A percentile compares a stretch with the other conserved stretches of the same genome.
These are phyloP conservation scores for Numenius phaeopus DNA, from an alignment of 2,797 vertebrate genomes.

Conservation along the genomic window DNA sequence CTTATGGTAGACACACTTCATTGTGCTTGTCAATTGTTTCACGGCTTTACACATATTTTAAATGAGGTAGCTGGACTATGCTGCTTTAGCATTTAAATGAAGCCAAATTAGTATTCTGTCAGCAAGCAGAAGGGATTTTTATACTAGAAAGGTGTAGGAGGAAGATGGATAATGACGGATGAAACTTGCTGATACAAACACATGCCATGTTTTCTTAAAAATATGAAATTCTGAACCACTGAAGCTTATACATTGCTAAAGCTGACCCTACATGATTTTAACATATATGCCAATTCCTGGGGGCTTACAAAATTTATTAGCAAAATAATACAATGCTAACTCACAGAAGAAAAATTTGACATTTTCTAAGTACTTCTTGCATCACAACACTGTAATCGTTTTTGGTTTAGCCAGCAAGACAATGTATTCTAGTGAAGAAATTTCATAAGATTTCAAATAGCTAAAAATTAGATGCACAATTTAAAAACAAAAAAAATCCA, in stretches of 20 bases:
- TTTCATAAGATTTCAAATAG: slow-evolving; percentile 17
- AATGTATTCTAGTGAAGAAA: neutral
- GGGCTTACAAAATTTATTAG: neutral
- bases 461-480: neutral
- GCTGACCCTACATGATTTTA: slow-evolving; percentile 4
- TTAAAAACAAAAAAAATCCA: neutral
- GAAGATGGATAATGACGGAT: slow-evolving; percentile 54
- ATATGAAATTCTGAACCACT: slow-evolving; percentile 16
- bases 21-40: slow-evolving; percentile 58
- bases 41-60: slow-evolving; percentile 52
- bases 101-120: slow-evolving; percentile 70
- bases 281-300: neutral
- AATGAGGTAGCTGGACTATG: slow-evolving; percentile 36
- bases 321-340: neutral
- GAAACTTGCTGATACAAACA: slow-evolving; percentile 66
- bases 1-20: neutral
- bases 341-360: neutral
- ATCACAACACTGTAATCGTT: neutral
- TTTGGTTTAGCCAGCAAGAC: neutral
- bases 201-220: slow-evolving; percentile 52
- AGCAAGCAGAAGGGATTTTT: slow-evolving; percentile 53
- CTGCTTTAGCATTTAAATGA: slow-evolving; percentile 68
- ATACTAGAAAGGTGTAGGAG: slow-evolving; percentile 60
- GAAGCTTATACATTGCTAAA: neutral
- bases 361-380: neutral